Conservation (phyloP, 2,797 vertebrate species). For the Phataginus tricuspis region DNA sequence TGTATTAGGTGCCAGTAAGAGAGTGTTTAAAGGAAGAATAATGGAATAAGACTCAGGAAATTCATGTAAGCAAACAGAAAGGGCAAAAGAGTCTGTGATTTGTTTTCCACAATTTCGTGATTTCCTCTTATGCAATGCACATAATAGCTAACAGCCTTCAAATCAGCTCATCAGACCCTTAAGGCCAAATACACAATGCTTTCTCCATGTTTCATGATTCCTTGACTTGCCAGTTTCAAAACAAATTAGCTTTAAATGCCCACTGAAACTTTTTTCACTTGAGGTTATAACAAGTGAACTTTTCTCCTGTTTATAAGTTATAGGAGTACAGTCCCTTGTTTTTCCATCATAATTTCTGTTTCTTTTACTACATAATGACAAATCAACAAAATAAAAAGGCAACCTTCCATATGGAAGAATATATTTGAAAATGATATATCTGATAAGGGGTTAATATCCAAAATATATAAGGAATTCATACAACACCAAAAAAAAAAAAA, state of each 20-base stretch:
- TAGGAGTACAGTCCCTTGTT: neutral
- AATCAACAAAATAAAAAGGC: too few species aligned
- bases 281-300: constrained; percentile 37
- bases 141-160: neutral
- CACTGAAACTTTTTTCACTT: constrained; percentile 21
- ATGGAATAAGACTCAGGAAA: neutral
- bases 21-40: neutral
- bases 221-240: constrained; percentile 43
- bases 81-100: neutral
- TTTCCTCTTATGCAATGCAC: neutral
- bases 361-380: neutral
- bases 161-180: neutral
- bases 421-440: too few species aligned
- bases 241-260: constrained; percentile 34
- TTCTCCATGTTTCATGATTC: neutral
- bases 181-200: neutral
- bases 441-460: too few species aligned
- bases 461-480: too few species aligned
- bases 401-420: too few species aligned
- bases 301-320: constrained; percentile 28
- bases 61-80: neutral
- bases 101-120: neutral
- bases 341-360: neutral
- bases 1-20: neutral
- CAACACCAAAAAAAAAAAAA: too few species aligned